These are phyloP conservation scores for Dryocosmus kuriphilus DNA, from an alignment of 2,888 invertebrate genomes.

Conservation along the genomic window DNA sequence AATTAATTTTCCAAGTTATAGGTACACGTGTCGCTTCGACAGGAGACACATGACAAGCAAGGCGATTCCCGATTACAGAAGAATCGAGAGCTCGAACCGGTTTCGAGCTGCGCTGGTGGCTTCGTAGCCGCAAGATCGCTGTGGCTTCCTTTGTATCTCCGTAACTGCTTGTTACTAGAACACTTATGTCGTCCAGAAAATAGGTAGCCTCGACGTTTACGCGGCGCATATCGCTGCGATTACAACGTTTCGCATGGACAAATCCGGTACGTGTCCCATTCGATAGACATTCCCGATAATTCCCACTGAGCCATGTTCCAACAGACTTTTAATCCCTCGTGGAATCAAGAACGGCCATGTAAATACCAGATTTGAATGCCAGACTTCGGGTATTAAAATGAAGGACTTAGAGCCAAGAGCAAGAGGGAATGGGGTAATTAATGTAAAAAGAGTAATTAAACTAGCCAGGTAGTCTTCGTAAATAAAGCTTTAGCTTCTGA, in stretches of 20 bases:
- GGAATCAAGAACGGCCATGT: conserved; percentile 37
- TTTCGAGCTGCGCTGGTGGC: conserved; percentile 50
- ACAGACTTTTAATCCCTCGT: conserved; percentile 29
- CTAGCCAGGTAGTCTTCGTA: no score
- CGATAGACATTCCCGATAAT: conserved; percentile 45
- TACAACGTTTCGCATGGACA: conserved; percentile 52
- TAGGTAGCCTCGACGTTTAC: conserved; percentile 50
- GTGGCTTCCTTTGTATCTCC: conserved; percentile 34
- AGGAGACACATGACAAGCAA: conserved; percentile 53
- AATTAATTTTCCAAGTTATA: conserved; percentile 57
- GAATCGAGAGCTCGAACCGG: conserved; percentile 51
- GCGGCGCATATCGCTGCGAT: conserved; percentile 45
- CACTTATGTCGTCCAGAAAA: conserved; percentile 53
- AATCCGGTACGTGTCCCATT: conserved; percentile 51
- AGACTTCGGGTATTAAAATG: conserved; percentile 20
- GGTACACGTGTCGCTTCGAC: conserved; percentile 46
- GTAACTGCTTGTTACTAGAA: conserved; percentile 35
- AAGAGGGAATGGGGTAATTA: conserved; percentile 12
- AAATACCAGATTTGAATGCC: conserved; percentile 35
- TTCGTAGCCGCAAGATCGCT: conserved; percentile 35
- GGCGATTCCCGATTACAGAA: conserved; percentile 54
- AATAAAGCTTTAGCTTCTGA: background rate
- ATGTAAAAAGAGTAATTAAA: background rate
- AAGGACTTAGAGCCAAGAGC: background rate
- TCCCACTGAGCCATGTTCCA: conserved; percentile 35